Base-by-base conservation (phyloP, 2,113 vertebrate species). In the Ginglymostoma cirratum region DNA sequence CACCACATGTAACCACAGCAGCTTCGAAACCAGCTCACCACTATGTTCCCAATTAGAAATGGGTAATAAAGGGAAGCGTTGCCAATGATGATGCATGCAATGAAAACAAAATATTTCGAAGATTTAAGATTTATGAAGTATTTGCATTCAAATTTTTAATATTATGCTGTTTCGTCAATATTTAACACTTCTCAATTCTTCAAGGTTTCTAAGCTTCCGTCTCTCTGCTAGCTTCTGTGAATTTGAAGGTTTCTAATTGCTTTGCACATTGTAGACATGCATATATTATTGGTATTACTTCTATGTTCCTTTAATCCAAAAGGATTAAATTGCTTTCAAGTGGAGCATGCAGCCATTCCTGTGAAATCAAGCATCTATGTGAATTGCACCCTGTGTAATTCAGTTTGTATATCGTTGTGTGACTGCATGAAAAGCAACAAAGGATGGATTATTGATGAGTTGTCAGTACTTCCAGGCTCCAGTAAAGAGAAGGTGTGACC, bases 371-470 rank as follows among this genome's bases (percentile, higher is more conserved):
- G 15, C 55, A 61, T 90, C 27, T 65, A 55, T 61, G 52, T 90
- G 38, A 67, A 94, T 70, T 69, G 66, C 67, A 72, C 42, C 23
- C 38, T 52, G 48, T 90, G n/a, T 48, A 48, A 94, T 94, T 94
- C 19, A 94, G 93, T 94, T 72, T 67, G 65, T 94, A 94, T 70
- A 30, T 94, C n/a, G 66, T 45, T 24, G 66, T 69, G 30, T 70
- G 66, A 70, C 66, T 45, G 38, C 27, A 70, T 72, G 19, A 69
- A 90, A 94, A 94, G 66, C 38, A 94, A 70, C 38, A 12, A 94
- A 94, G 70, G 93, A 70, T 94, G 66, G 93, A 94, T 94, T 94
- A 94, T 70, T 94, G 93, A 70, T 94, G 93, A 94, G 66, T 27
- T 70, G 38, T 69, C 93, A 70, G 38, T 42, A 45, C 23, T 70